Conservation (phyloP, 2,113 vertebrate species). For the Spilogale gracilis region DNA sequence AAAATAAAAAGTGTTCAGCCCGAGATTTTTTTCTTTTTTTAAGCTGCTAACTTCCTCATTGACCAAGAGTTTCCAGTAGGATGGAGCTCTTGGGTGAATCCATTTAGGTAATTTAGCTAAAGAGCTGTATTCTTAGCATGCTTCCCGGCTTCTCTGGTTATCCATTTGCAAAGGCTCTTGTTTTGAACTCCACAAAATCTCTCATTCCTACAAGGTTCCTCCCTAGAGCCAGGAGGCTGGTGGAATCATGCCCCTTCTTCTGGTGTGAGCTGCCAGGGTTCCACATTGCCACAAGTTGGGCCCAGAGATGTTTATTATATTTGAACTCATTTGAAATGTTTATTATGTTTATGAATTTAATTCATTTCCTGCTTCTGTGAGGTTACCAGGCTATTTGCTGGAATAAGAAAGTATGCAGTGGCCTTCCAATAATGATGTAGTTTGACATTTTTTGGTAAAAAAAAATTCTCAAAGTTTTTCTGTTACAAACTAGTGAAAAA, state of each 20-base stretch:
- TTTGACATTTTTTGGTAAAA: conserved; percentile 80
- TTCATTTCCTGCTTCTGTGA: conserved; percentile 67
- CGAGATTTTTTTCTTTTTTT: neutral
- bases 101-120: conserved; percentile 39
- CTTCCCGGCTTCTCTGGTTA: neutral
- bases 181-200: neutral
- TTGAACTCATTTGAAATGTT: conserved; percentile 59
- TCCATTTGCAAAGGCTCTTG: conserved; percentile 23
- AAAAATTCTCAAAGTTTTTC: conserved; percentile 74
- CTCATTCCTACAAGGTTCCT: conserved; percentile 33
- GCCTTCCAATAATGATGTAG: conserved; percentile 80
- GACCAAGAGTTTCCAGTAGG: neutral
- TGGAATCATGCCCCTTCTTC: neutral
- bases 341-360: conserved; percentile 67
- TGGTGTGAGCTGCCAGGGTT: neutral
- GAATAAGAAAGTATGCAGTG: conserved; percentile 24
- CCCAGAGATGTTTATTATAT: no score
- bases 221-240: conserved; percentile 1
- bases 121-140: neutral
- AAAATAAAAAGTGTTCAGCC: neutral
- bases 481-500: conserved; percentile 15
- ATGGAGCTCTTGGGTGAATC: neutral
- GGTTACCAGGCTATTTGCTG: conserved; percentile 73
- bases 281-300: neutral
- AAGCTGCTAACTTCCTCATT: neutral